These are phyloP conservation scores for Seriola rivoliana DNA, from an alignment of 2,113 vertebrate species.

Conservation along the genomic window DNA sequence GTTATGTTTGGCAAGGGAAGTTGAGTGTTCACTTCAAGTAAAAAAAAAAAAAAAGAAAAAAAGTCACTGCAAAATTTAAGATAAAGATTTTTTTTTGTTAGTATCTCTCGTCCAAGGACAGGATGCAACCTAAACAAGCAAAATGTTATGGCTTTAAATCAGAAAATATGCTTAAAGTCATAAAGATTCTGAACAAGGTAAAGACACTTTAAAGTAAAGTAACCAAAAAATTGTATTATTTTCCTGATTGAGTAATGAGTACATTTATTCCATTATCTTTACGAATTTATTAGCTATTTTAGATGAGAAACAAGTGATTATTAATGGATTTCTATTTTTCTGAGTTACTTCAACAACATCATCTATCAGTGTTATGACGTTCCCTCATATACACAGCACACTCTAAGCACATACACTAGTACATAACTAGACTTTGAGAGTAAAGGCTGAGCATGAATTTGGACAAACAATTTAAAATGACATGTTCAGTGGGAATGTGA, in stretches of 20 bases:
- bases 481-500: conserved; percentile 8
- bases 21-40: neutral
- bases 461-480: conserved; percentile 22
- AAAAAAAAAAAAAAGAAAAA: too few relatives aligned
- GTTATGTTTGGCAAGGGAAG: conserved; percentile 4
- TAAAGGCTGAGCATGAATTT: neutral
- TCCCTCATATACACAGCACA: neutral
- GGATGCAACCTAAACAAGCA: neutral
- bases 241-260: neutral
- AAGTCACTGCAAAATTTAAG: too few relatives aligned
- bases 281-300: neutral
- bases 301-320: neutral
- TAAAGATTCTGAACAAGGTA: neutral
- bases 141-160: neutral
- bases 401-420: neutral
- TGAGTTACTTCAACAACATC: neutral
- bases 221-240: neutral
- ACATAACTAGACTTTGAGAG: neutral
- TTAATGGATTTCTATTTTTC: neutral
- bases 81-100: neutral
- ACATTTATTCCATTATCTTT: neutral
- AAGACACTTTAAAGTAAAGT: neutral
- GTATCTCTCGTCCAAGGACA: neutral
- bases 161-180: neutral
- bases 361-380: too few relatives aligned